phyloP scores from a whole-genome alignment of 2,113 vertebrate genomes.

The Gavia stellata region DNA sequence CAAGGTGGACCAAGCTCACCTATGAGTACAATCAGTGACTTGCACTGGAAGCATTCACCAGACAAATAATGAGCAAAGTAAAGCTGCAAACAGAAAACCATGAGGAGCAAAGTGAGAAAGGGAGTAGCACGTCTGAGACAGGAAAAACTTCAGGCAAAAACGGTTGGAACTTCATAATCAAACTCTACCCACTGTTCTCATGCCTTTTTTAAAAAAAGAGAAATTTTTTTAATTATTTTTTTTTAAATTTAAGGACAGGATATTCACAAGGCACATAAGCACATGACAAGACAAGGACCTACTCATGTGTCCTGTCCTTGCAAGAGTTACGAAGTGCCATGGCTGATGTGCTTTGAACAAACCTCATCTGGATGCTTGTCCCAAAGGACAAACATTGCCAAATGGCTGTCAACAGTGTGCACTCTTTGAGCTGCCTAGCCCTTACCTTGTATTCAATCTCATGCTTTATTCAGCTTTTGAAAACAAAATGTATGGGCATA shows the following conservation, averaged over 20 bases:
- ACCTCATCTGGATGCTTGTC: not conserved
- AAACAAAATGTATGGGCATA: not conserved
- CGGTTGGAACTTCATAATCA: not conserved
- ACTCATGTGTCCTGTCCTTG: not conserved
- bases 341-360: not conserved
- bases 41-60: not conserved
- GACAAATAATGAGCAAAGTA: not conserved
- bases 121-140: not conserved
- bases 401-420: not conserved
- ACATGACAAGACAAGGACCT: not conserved
- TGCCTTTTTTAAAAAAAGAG: not conserved
- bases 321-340: not conserved
- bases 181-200: not conserved
- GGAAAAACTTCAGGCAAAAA: not conserved
- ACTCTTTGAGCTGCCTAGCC: not conserved
- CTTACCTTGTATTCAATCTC: not conserved
- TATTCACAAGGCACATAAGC: not conserved
- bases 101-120: not conserved
- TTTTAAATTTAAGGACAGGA: not conserved
- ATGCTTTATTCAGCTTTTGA: not conserved
- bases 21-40: not conserved
- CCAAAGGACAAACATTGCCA: not conserved
- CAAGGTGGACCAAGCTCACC: not conserved
- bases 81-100: not conserved
- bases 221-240: too few relatives aligned